Evolutionary conservation across 2,888 invertebrate genomes (phyloP).

Genomic region (Brachylomia viminalis): DNA sequence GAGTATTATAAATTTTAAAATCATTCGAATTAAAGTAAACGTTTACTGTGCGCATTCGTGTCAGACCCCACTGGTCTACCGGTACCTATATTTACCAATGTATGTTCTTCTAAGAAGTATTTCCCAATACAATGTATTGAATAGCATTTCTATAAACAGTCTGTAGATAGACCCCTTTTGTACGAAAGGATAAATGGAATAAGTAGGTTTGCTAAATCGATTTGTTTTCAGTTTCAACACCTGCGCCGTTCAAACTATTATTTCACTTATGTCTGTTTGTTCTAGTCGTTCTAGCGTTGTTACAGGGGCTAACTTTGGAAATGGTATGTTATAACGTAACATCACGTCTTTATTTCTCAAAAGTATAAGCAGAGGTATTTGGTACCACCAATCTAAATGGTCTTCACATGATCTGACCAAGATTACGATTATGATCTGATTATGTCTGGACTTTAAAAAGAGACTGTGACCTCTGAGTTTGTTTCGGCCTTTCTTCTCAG

Average conservation of each 20-base stretch:
- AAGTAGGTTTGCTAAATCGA: slow-evolving; percentile 36
- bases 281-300: neutral
- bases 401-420: no score
- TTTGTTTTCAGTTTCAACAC: slow-evolving; percentile 24
- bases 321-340: slow-evolving; percentile 6
- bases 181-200: slow-evolving; percentile 14
- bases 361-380: neutral
- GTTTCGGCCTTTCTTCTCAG: no score
- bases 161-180: slow-evolving; percentile 29
- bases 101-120: neutral
- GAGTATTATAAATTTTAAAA: neutral
- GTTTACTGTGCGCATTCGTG: neutral
- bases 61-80: neutral
- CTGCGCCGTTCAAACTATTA: slow-evolving; percentile 37
- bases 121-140: neutral
- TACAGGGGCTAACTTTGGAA: slow-evolving; percentile 15
- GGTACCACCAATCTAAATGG: no score
- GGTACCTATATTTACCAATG: no score
- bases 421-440: no score
- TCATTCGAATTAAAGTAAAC: neutral
- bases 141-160: slow-evolving; percentile 2
- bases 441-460: no score
- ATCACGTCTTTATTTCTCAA: neutral
- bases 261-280: slow-evolving; percentile 14
- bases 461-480: no score